Conservation (phyloP, 2,113 vertebrate species). For the Puffinus mauretanicus region DNA sequence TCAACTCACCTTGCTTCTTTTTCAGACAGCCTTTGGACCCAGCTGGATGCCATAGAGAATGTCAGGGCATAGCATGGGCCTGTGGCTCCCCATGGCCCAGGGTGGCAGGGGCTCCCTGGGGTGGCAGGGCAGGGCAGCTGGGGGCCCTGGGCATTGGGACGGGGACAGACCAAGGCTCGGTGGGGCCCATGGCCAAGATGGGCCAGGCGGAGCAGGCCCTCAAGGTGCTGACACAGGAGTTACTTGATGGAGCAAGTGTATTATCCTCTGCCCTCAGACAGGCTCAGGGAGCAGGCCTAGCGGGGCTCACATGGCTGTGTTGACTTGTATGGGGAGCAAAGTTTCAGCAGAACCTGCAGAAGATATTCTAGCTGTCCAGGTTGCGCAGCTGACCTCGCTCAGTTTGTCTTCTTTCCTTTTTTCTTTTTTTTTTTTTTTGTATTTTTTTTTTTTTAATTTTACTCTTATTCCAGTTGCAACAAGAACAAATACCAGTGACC, state of each 20-base stretch:
- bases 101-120: fast-evolving
- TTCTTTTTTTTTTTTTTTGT: too few species aligned
- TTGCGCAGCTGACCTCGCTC: not conserved
- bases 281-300: not conserved
- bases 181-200: too few species aligned
- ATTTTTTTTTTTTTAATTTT: not conserved
- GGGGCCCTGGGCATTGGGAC: not conserved
- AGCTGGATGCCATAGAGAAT: not conserved
- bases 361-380: not conserved
- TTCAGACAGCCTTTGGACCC: not conserved
- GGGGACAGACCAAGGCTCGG: fast-evolving
- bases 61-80: not conserved
- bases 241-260: fast-evolving
- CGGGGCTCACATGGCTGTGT: fast-evolving
- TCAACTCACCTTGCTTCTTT: not conserved
- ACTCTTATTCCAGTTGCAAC: not conserved
- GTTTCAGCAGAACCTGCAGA: not conserved
- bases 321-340: fast-evolving
- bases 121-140: fast-evolving
- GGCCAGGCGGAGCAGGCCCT: not conserved
- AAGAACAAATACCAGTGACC: not conserved
- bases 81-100: not conserved
- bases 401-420: not conserved
- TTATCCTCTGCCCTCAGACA: not conserved
- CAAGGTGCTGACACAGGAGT: not conserved